phyloP scores from a whole-genome alignment of 2,797 vertebrate genomes.

The Numenius phaeopus region DNA sequence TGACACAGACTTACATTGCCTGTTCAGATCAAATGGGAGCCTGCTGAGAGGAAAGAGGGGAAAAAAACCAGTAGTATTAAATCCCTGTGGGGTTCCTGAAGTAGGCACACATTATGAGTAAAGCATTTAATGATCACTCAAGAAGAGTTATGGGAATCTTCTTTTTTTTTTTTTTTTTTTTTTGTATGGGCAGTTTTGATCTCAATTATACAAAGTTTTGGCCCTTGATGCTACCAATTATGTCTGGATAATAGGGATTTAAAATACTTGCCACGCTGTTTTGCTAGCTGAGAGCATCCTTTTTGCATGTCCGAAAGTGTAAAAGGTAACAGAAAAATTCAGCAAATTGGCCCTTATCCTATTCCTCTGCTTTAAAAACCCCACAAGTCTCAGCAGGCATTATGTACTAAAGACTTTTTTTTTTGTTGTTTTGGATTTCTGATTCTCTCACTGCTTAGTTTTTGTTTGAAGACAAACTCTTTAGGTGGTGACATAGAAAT shows the following conservation, averaged over 20 bases:
- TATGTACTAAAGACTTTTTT: background rate
- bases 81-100: background rate
- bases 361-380: background rate
- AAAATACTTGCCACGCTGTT: background rate
- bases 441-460: background rate
- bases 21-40: background rate
- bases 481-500: background rate
- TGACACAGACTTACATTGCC: background rate
- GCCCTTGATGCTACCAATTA: conserved; percentile 33
- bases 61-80: background rate
- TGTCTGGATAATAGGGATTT: background rate
- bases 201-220: background rate
- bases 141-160: background rate
- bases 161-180: background rate
- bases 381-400: background rate
- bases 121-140: conserved; percentile 1
- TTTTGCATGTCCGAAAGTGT: background rate
- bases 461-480: background rate
- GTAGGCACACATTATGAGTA: background rate
- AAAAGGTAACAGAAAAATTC: background rate
- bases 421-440: background rate
- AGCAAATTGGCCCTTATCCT: conserved; percentile 22
- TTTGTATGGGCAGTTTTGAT: conserved; percentile 8
- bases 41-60: background rate
- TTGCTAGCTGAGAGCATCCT: background rate